Conservation (phyloP, 64 coral and sea anemone genomes). For the Cladopsammia gracilis region DNA sequence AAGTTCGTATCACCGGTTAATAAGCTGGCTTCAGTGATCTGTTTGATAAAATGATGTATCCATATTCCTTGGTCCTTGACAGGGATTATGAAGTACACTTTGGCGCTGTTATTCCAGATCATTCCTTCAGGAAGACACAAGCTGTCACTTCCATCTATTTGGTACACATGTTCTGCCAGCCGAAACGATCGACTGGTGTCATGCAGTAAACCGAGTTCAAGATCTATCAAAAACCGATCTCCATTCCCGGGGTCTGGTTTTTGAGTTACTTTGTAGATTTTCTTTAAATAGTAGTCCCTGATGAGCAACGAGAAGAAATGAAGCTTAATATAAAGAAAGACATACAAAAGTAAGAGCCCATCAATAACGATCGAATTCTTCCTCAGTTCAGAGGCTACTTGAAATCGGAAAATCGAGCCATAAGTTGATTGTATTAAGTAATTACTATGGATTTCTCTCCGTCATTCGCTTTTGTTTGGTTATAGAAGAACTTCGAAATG, state of each 20-base stretch:
- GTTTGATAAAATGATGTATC: slow-evolving; percentile 37
- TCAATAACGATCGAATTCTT: no score
- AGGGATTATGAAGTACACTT: slow-evolving; percentile 15
- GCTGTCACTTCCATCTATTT: not conserved
- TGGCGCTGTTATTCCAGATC: slow-evolving; percentile 10
- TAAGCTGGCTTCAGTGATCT: not conserved
- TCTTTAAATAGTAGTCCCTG: no score
- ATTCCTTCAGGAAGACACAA: slow-evolving; percentile 41
- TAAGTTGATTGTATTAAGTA: no score
- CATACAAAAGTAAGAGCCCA: no score
- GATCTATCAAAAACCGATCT: slow-evolving; percentile 40
- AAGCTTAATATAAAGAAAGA: no score
- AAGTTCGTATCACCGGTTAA: slow-evolving; percentile 31
- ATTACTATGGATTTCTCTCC: no score
- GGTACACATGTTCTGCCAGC: slow-evolving; percentile 45
- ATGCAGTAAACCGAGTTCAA: not conserved
- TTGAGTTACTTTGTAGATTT: slow-evolving; percentile 19
- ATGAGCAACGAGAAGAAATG: no score
- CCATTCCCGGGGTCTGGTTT: slow-evolving; percentile 44
- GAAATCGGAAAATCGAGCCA: no score
- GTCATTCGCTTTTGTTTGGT: no score
- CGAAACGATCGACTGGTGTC: slow-evolving; percentile 3
- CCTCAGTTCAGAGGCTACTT: no score
- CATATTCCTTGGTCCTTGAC: slow-evolving; percentile 55
- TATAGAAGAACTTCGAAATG: no score